A percentile compares a stretch with the other conserved stretches of the same genome.
These are phyloP conservation scores for Zaprionus kolodkinae DNA, from an alignment of 1,140 invertebrate genomes.

Conservation along the genomic window DNA sequence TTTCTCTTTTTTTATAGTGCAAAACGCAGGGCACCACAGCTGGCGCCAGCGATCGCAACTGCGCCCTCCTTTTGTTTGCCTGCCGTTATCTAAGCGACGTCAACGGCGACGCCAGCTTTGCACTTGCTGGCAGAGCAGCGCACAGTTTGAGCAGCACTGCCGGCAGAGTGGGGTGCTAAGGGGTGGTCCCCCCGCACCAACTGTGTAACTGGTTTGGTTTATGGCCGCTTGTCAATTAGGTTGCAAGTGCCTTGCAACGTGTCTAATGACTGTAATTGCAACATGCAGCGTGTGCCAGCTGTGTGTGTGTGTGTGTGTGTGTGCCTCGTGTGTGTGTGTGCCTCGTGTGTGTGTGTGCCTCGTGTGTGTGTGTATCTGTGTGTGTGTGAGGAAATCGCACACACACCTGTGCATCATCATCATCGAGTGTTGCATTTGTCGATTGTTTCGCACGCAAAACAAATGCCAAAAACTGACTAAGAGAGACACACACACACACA, in stretches of 20 bases:
- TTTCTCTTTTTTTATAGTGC: constrained; percentile 14
- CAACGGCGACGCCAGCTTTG: constrained; percentile 14
- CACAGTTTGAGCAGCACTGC: constrained; percentile 44
- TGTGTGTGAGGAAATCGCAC: too few species aligned
- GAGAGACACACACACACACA: neutral
- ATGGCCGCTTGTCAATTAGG: constrained; percentile 22
- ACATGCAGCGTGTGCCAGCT: neutral
- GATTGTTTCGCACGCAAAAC: neutral
- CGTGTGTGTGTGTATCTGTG: neutral
- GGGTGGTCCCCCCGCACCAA: neutral
- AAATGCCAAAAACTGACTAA: neutral
- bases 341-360: neutral
- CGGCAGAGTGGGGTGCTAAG: too few species aligned
- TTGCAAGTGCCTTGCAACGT: constrained; percentile 21
- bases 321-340: neutral
- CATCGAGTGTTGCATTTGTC: neutral
- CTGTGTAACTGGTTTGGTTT: constrained; percentile 43
- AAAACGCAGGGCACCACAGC: constrained; percentile 32
- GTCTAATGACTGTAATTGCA: constrained; percentile 17
- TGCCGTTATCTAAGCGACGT: constrained; percentile 58
- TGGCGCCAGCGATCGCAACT: constrained; percentile 61
- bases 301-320: neutral
- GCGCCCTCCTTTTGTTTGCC: constrained; percentile 44
- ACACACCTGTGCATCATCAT: neutral
- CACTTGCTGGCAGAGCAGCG: constrained; percentile 14